Percentiles rank a stretch among this genome's conserved stretches.
These are phyloP conservation scores for Nibea albiflora DNA, from an alignment of 2,113 vertebrate genomes.

Conservation along the genomic window DNA sequence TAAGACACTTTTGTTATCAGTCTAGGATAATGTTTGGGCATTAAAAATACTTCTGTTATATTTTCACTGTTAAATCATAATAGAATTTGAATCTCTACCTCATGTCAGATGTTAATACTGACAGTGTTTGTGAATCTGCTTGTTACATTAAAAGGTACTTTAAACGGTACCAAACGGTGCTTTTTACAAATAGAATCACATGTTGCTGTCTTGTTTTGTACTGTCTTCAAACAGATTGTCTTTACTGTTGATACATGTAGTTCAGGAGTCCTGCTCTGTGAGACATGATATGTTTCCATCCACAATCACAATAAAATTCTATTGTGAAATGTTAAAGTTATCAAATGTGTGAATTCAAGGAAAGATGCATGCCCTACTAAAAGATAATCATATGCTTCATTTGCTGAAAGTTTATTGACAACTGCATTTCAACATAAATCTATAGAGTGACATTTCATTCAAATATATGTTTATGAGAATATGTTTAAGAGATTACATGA, in stretches of 20 bases:
- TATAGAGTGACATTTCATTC: conserved; percentile 3
- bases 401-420: background rate
- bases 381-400: conserved; percentile 2
- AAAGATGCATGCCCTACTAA: conserved; percentile 1
- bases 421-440: too few relatives aligned
- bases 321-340: background rate
- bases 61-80: too few relatives aligned
- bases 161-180: too few relatives aligned
- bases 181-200: too few relatives aligned
- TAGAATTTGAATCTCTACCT: too few relatives aligned
- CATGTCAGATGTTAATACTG: too few relatives aligned
- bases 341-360: conserved; percentile 1
- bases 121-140: too few relatives aligned
- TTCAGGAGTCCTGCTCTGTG: background rate
- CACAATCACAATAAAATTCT: background rate
- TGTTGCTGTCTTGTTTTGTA: too few relatives aligned
- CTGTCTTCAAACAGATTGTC: conserved; percentile 12
- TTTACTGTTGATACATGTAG: background rate
- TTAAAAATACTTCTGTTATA: too few relatives aligned
- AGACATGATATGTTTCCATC: background rate
- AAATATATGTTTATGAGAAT: background rate
- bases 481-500: background rate
- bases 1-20: too few relatives aligned
- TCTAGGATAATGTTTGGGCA: too few relatives aligned
- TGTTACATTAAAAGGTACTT: too few relatives aligned